These are phyloP conservation scores for Capitulum mitella DNA, from an alignment of 2,888 invertebrate species.

Conservation along the genomic window DNA sequence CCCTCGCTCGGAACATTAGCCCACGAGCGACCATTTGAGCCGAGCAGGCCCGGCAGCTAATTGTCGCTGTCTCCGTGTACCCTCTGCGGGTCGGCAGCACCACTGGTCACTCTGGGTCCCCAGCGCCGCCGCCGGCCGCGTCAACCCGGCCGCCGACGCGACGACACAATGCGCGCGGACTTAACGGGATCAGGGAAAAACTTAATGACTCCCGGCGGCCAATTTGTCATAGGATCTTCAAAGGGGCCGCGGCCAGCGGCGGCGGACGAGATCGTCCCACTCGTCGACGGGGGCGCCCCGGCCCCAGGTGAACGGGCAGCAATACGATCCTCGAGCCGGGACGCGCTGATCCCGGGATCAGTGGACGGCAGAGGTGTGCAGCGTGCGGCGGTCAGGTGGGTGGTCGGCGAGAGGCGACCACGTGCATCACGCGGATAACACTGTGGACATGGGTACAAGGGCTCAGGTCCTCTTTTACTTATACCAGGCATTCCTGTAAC, in stretches of 20 bases:
- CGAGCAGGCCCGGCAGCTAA: background rate
- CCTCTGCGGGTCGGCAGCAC: background rate
- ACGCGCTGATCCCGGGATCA: no score
- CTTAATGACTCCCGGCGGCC: background rate
- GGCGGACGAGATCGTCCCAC: background rate
- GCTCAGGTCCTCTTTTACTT: no score
- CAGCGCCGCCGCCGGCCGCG: background rate
- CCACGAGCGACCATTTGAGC: background rate
- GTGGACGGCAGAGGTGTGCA: no score
- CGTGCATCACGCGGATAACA: no score
- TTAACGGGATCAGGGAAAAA: background rate
- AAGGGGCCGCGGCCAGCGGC: background rate
- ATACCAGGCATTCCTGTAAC: no score
- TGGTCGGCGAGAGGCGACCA: no score
- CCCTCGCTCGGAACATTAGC: background rate
- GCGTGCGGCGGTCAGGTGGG: no score
- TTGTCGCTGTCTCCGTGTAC: background rate
- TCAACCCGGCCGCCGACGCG: background rate
- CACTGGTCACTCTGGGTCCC: background rate
- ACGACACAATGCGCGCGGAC: background rate
- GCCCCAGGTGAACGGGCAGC: background rate
- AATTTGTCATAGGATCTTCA: constrained; percentile 15
- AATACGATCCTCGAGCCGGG: background rate
- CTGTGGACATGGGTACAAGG: no score
- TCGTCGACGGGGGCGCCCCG: background rate